These are phyloP conservation scores for Sebastes steindachneri DNA, from an alignment of 2,797 vertebrate species.

Conservation along the genomic window DNA sequence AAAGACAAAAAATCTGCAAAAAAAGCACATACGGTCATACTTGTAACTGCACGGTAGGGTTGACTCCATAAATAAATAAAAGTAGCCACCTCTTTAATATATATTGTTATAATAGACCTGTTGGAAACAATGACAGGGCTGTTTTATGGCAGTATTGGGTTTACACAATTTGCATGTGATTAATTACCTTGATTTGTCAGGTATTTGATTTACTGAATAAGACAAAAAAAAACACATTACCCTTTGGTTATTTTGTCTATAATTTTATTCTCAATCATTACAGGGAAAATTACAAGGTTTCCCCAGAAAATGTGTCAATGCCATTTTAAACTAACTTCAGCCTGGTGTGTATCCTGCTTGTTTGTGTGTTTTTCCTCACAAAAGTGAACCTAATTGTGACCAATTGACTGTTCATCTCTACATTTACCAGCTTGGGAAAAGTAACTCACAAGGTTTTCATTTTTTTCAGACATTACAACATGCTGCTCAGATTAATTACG, in stretches of 20 bases:
- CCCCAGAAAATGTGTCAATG: not conserved
- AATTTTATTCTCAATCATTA: not conserved
- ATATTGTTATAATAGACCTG: not conserved
- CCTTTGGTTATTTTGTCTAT: not conserved
- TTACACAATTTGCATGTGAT: slow-evolving; percentile 5
- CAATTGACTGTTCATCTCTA: not conserved
- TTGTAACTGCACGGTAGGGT: too few species aligned
- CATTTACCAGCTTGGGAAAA: not conserved
- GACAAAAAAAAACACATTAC: not conserved
- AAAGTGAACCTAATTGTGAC: not conserved
- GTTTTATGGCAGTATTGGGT: not conserved
- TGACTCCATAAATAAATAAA: not conserved
- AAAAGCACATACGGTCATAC: not conserved
- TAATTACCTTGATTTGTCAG: not conserved
- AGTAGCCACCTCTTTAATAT: not conserved
- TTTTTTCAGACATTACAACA: not conserved
- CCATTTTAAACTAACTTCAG: not conserved
- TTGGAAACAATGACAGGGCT: not conserved
- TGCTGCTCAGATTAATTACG: not conserved
- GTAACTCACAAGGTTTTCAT: not conserved
- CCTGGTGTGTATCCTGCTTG: not conserved
- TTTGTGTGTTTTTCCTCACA: not conserved
- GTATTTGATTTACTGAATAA: not conserved
- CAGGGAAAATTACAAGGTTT: not conserved
- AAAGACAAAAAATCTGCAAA: not conserved